A percentile compares a stretch with the other conserved stretches of the same genome.
These are phyloP conservation scores for Theropithecus gelada DNA, from an alignment of 2,113 vertebrate species.

Conservation along the genomic window DNA sequence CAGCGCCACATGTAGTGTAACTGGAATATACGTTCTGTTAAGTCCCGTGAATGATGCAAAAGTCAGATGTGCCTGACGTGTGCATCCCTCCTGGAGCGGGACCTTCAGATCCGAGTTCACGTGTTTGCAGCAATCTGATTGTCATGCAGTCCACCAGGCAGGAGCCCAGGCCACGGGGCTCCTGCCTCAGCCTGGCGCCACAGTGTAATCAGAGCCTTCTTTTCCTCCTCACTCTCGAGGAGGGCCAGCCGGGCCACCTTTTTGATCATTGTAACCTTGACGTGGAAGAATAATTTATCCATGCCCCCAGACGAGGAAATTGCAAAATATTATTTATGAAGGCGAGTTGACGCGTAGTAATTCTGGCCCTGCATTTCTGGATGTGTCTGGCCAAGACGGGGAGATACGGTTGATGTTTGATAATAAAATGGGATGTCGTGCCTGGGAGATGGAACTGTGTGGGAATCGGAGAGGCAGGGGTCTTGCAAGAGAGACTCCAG, in stretches of 20 bases:
- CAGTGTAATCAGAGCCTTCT: conserved; percentile 62
- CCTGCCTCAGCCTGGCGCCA: conserved; percentile 24
- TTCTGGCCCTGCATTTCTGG: conserved; percentile 50
- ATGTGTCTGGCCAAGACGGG: background rate
- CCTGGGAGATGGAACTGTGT: background rate
- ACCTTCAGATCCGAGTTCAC: conserved; percentile 22
- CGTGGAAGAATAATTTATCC: conserved; percentile 65
- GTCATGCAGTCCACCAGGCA: background rate
- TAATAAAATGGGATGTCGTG: conserved; percentile 15
- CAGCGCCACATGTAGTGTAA: background rate
- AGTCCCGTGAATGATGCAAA: background rate
- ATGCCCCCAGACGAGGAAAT: conserved; percentile 60
- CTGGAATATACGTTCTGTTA: background rate
- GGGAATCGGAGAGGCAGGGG: background rate
- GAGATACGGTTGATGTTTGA: background rate
- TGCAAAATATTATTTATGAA: conserved; percentile 76
- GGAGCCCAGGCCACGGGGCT: background rate
- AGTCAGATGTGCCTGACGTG: background rate
- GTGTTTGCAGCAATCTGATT: conserved; percentile 53
- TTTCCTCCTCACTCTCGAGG: conserved; percentile 5
- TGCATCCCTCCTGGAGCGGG: background rate
- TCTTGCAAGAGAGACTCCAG: background rate
- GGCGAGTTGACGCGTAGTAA: background rate
- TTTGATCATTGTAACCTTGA: conserved; percentile 74
- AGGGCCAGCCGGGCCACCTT: conserved; percentile 57